Conservation (phyloP, 2,888 invertebrate genomes). For the Cataglyphis livida region DNA sequence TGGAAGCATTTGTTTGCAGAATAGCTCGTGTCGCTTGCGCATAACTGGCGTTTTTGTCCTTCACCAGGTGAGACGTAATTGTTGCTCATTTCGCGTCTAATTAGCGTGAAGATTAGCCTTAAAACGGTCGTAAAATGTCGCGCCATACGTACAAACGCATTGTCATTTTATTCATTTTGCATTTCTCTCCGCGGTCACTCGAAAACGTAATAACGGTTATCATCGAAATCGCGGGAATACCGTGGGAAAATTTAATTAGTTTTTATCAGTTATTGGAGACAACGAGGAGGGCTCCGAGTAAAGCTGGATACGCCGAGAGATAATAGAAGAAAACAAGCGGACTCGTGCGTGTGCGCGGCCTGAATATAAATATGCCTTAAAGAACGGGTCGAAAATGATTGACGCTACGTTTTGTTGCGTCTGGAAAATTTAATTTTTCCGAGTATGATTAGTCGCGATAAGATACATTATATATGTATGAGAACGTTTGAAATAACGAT, state of each 20-base stretch:
- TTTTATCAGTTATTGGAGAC: slow-evolving; percentile 63
- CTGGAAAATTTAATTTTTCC: slow-evolving; percentile 30
- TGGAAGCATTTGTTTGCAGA: slow-evolving; percentile 29
- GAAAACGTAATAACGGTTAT: slow-evolving; percentile 64
- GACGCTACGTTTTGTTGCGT: slow-evolving; percentile 50
- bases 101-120: slow-evolving; percentile 71
- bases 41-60: slow-evolving; percentile 51
- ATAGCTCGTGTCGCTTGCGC: slow-evolving; percentile 22
- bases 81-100: slow-evolving; percentile 73
- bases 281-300: neutral
- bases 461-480: neutral
- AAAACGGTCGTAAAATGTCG: slow-evolving; percentile 60
- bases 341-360: slow-evolving; percentile 61
- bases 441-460: slow-evolving; percentile 12
- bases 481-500: slow-evolving; percentile 11
- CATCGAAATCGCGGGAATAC: slow-evolving; percentile 74
- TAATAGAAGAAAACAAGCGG: slow-evolving; percentile 42
- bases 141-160: slow-evolving; percentile 30
- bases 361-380: slow-evolving; percentile 76
- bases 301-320: slow-evolving; percentile 18
- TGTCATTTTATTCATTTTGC: slow-evolving; percentile 40
- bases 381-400: slow-evolving; percentile 56
- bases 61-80: slow-evolving; percentile 60
- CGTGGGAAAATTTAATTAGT: slow-evolving; percentile 81
- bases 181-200: slow-evolving; percentile 14